Percentiles rank a stretch among this genome's conserved stretches.
phyloP scores from a whole-genome alignment of 1,140 invertebrate species.

The Cecropterus lyciades region DNA sequence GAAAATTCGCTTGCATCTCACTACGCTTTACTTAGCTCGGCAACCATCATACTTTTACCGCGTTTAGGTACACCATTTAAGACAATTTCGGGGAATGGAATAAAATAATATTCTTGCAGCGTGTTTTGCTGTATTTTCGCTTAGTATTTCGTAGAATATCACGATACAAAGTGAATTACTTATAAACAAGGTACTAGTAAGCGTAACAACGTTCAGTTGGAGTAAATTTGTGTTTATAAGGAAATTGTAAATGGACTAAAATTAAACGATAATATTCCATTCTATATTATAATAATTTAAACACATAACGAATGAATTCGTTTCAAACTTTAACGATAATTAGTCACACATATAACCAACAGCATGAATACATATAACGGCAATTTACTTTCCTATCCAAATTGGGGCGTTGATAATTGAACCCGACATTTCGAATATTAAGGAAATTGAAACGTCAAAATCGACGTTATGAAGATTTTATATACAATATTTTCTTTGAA shows the following conservation, averaged over 20 bases:
- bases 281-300: no score
- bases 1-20: conserved; percentile 72
- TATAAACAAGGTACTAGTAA: conserved; percentile 23
- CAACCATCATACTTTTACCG: conserved; percentile 76
- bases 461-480: conserved; percentile 72
- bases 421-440: conserved; percentile 55
- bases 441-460: conserved; percentile 73
- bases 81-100: conserved; percentile 71
- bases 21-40: conserved; percentile 79
- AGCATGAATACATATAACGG: conserved; percentile 3
- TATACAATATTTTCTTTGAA: conserved; percentile 71
- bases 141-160: conserved; percentile 52
- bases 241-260: not conserved
- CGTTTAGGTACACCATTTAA: conserved; percentile 71
- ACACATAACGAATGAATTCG: conserved; percentile 12
- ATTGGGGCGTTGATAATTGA: conserved; percentile 57
- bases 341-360: not conserved
- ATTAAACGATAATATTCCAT: not conserved
- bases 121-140: conserved; percentile 51
- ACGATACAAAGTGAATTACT: conserved; percentile 40
- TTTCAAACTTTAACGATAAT: conserved; percentile 8
- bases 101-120: conserved; percentile 59
- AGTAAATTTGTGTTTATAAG: not conserved
- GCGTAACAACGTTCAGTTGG: not conserved
- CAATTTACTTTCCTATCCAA: conserved; percentile 46